Base-by-base conservation (phyloP, 2,888 invertebrate species). In the Desoria tigrina region DNA sequence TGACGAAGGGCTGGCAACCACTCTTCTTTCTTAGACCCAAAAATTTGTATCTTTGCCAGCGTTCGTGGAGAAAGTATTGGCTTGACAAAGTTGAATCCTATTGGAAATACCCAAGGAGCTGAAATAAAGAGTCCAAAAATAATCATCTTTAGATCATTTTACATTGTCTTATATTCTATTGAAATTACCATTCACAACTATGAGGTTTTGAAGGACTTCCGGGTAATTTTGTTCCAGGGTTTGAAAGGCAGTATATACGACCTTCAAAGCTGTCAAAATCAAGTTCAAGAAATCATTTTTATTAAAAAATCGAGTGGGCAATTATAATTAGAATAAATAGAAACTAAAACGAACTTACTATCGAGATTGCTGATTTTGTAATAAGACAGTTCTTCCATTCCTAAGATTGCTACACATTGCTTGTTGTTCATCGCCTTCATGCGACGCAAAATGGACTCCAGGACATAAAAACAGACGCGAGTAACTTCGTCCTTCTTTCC, bases 81-180 rank as follows among this genome's bases (percentile, higher is more conserved):
- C 21, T 65, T 65, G 1, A 68, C 56, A 21, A 68, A 65, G 24
- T 42, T 56, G 26, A 65, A 68, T 24, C 63, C 68, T 9, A 62
- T 63, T 1, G 65, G 50, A 56, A 68, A 68, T 6, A 65, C 55
- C 65, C 65, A 65, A n/a, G 65, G 65, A n/a, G 63, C 66, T 69
- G 45, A n/a, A n/a, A n/a, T n/a, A n/a, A n/a, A n/a, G n/a, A n/a
- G n/a, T n/a, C n/a, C n/a, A n/a, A n/a, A n/a, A n/a, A n/a, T n/a
- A n/a, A n/a, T n/a, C n/a, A n/a, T n/a, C n/a, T n/a, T n/a, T n/a
- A n/a, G n/a, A n/a, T n/a, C n/a, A n/a, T n/a, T n/a, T n/a, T n/a
- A n/a, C n/a, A n/a, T n/a, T n/a, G n/a, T n/a, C n/a, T n/a, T n/a
- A n/a, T n/a, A n/a, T n/a, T n/a, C n/a, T n/a, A n/a, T n/a, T n/a